phyloP scores from a whole-genome alignment of 2,113 vertebrate genomes.

The Silurus meridionalis region DNA sequence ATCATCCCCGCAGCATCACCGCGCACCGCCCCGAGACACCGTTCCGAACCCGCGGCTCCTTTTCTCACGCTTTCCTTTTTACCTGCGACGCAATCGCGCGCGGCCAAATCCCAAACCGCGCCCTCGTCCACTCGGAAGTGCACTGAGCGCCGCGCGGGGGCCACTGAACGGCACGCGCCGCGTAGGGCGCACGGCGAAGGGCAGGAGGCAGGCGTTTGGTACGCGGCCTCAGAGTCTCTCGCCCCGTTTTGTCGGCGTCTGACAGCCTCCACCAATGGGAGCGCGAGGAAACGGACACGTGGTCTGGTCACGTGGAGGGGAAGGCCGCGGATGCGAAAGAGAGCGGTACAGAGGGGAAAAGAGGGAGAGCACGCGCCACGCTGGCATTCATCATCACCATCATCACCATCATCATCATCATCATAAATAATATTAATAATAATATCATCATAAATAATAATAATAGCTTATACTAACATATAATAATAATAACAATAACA shows the following conservation, averaged over 20 bases:
- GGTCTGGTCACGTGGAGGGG: neutral
- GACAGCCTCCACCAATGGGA: constrained; percentile 2
- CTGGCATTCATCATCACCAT: neutral
- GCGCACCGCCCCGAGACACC: neutral
- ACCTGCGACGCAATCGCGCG: constrained; percentile 35
- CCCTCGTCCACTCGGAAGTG: neutral
- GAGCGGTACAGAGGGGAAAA: neutral
- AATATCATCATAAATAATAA: neutral
- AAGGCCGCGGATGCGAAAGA: neutral
- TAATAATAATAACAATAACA: neutral
- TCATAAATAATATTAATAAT: neutral
- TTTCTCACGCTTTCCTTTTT: neutral
- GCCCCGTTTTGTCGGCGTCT: neutral
- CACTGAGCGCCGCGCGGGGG: neutral
- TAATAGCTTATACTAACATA: neutral
- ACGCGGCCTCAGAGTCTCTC: neutral
- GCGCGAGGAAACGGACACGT: neutral
- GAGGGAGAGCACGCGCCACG: constrained; percentile 7
- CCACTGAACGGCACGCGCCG: neutral
- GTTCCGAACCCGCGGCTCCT: constrained; percentile 12
- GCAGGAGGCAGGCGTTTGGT: neutral
- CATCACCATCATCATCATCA: no score
- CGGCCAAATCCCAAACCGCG: neutral
- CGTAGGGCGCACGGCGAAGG: neutral
- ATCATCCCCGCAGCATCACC: neutral